Evolutionary conservation across 35 echinoderm and acorn worm genomes (phyloP).

Genomic region (Strongylocentrotus purpuratus): DNA sequence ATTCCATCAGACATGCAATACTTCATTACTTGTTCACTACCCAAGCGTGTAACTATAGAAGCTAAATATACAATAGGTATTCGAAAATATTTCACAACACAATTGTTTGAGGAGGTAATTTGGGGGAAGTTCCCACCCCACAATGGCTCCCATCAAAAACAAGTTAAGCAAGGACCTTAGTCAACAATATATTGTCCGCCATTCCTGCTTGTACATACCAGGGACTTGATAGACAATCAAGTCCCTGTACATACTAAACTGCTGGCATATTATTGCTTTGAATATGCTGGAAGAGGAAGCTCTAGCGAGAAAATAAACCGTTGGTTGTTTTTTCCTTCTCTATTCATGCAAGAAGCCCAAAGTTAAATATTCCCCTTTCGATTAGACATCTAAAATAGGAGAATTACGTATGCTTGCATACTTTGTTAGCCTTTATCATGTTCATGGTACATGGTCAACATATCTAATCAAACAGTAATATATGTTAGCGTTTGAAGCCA

Average conservation of each 20-base stretch:
- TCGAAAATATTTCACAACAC: not conserved
- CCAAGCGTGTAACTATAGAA: not conserved
- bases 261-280: too few species aligned
- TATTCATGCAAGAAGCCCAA: not conserved
- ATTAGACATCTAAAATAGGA: not conserved
- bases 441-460: not conserved
- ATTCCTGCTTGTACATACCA: too few species aligned
- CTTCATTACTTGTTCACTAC: not conserved
- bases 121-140: not conserved
- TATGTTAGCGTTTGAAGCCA: too few species aligned
- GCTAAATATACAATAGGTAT: not conserved
- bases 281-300: not conserved
- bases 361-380: not conserved
- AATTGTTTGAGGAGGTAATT: not conserved
- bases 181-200: not conserved
- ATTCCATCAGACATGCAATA: not conserved
- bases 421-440: not conserved
- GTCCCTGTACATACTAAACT: too few species aligned
- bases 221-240: too few species aligned
- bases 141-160: not conserved
- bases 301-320: not conserved
- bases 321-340: not conserved
- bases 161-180: too few species aligned
- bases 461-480: too few species aligned
- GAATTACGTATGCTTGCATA: too few species aligned